Base-by-base conservation (phyloP, 2,888 invertebrate genomes). In the Mythimna albipuncta region DNA sequence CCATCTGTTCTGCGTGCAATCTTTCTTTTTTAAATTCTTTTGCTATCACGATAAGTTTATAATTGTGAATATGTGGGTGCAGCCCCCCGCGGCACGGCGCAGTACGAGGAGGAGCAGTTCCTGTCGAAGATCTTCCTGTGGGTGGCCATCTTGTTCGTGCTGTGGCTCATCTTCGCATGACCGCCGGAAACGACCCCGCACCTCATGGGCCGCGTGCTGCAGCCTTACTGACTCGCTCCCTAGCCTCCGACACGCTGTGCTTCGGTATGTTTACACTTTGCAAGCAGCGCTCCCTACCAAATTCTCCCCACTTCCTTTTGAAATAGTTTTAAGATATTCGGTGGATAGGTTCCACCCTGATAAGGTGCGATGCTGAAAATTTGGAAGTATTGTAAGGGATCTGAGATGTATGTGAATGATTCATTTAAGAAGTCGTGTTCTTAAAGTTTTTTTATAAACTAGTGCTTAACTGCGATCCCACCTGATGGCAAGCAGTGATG, bases 101-200 rank as follows among this genome's bases (percentile, higher is more conserved):
- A 99, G 91, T 98, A 97, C 87, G 98, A 98, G 87, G 99, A 99
- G 91, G 99, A 99, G 92, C 98, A 99, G 94, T 98, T 98, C 93
- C 96, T 99, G 82, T 99, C 99, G 6, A 99, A 98, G 96, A 97
- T 99, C 89, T 99, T 99, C 96, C 97, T 99, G 73, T 99, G 98
- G 98, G 97, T 99, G 87, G 99, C 99, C 75, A 96, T 99, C 83
- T 91, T 99, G 86, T 99, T 99, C 94, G 98, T 99, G 89, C 97
- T 98, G 88, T 99, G 99, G 99, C 97, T 99, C 77, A 95, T 99
- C 86, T 97, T 99, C 94, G 99, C 99, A 91, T 99, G 96, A 96
- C 95, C 91, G 87, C 74, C 83, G 77, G 74, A 64, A 77, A 71
- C 73, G 74, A 55, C 57, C 79, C 73, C 75, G 75, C 75, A 72